Conservation (phyloP, 2,888 invertebrate species). For the Drosophila conformis region DNA sequence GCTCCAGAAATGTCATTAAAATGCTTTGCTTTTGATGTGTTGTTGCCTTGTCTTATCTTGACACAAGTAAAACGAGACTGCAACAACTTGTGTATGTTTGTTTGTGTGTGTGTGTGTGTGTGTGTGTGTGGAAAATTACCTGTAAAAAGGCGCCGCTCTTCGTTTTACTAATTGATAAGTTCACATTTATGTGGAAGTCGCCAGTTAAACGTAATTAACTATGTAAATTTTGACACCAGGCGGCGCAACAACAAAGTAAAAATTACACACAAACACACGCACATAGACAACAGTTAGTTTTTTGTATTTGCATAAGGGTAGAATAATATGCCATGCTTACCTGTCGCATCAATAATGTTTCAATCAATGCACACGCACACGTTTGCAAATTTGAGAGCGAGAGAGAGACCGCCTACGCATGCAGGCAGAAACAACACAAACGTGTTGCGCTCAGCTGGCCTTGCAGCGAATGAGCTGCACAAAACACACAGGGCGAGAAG, state of each 20-base stretch:
- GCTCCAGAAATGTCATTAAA: slow-evolving; percentile 74
- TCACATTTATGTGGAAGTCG: slow-evolving; percentile 43
- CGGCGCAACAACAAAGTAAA: slow-evolving; percentile 34
- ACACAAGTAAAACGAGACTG: slow-evolving; percentile 63
- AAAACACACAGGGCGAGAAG: slow-evolving; percentile 60
- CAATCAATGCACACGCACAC: slow-evolving; percentile 56
- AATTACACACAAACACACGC: slow-evolving; percentile 18
- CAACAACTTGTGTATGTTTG: slow-evolving; percentile 21
- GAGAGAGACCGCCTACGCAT: slow-evolving; percentile 54
- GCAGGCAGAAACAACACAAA: slow-evolving; percentile 63
- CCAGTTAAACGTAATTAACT: slow-evolving; percentile 57
- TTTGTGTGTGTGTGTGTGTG: too few relatives aligned
- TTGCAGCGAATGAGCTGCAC: slow-evolving; percentile 73
- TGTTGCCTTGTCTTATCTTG: slow-evolving; percentile 59
- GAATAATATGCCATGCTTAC: slow-evolving; percentile 47
- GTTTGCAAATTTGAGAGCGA: slow-evolving; percentile 18
- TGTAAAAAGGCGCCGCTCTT: slow-evolving; percentile 64
- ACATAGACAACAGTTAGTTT: slow-evolving; percentile 15
- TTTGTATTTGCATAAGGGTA: slow-evolving; percentile 3
- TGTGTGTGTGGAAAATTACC: slow-evolving; percentile 61
- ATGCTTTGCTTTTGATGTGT: slow-evolving; percentile 56
- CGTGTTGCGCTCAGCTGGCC: slow-evolving; percentile 74
- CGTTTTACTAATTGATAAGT: slow-evolving; percentile 64
- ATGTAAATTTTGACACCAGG: slow-evolving; percentile 65
- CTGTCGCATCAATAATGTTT: slow-evolving; percentile 66